Conservation (phyloP, 1,140 invertebrate genomes). For the Apis florea region DNA sequence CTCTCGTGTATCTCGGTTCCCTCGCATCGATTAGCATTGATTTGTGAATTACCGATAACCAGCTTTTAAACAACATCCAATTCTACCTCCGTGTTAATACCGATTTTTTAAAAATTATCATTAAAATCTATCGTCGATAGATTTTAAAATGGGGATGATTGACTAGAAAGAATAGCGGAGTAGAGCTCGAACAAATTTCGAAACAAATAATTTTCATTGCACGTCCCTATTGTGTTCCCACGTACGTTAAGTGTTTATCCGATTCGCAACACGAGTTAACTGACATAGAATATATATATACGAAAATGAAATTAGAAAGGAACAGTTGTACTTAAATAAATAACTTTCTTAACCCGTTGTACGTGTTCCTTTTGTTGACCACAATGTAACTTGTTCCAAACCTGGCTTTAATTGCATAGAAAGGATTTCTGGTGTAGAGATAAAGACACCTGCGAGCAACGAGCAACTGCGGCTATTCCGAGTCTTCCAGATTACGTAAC, state of each 20-base stretch:
- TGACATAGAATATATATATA: neutral
- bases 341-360: slow-evolving; percentile 27
- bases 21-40: slow-evolving; percentile 73
- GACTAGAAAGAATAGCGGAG: neutral
- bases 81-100: neutral
- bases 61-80: slow-evolving; percentile 20
- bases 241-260: slow-evolving; percentile 31
- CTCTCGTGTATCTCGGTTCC: slow-evolving; percentile 57
- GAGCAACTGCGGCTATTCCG: slow-evolving; percentile 44
- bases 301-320: slow-evolving; percentile 51
- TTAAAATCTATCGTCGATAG: fast-evolving
- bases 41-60: slow-evolving; percentile 66
- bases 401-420: slow-evolving; percentile 55
- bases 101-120: neutral
- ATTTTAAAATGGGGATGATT: neutral
- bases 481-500: slow-evolving; percentile 63
- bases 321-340: slow-evolving; percentile 25
- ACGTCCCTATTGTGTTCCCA: slow-evolving; percentile 31
- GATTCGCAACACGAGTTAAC: neutral
- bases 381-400: slow-evolving; percentile 37
- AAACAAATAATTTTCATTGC: slow-evolving; percentile 6
- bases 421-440: slow-evolving; percentile 48
- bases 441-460: slow-evolving; percentile 61
- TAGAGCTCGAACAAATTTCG: slow-evolving; percentile 1
- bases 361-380: slow-evolving; percentile 40